phyloP scores from a whole-genome alignment of 2,888 invertebrate species.

The Micoletzkya japonica region DNA sequence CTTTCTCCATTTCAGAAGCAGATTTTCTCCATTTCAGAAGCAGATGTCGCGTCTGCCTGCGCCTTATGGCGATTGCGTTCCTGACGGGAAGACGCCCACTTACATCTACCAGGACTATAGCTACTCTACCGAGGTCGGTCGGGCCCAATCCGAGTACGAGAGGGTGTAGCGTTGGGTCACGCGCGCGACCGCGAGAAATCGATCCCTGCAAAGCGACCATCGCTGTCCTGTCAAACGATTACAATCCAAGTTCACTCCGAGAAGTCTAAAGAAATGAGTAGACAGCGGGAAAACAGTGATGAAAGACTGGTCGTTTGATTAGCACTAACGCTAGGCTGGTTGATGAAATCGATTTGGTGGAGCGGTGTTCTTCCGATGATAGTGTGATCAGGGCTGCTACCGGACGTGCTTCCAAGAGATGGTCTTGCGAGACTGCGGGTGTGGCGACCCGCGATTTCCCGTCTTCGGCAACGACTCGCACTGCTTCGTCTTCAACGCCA shows the following conservation, averaged over 20 bases:
- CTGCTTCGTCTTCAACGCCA: conserved; percentile 57
- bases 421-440: conserved; percentile 56
- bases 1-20: background rate
- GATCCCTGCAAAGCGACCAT: no score
- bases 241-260: background rate
- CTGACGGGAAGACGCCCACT: conserved; percentile 33
- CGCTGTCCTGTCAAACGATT: no score
- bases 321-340: no score
- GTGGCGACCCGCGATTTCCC: conserved; percentile 62
- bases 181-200: no score
- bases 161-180: no score
- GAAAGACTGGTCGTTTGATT: no score
- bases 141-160: no score
- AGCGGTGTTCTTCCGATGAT: no score
- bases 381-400: conserved; percentile 55
- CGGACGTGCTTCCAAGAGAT: conserved; percentile 61
- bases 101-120: conserved; percentile 57
- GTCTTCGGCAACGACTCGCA: conserved; percentile 48
- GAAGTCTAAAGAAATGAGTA: background rate
- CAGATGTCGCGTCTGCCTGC: conserved; percentile 56
- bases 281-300: no score
- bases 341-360: no score
- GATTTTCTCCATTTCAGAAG: conserved; percentile 34
- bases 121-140: conserved; percentile 55
- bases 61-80: conserved; percentile 60